phyloP scores from a whole-genome alignment of 2,113 vertebrate genomes.

The Colistium nudipinnis region DNA sequence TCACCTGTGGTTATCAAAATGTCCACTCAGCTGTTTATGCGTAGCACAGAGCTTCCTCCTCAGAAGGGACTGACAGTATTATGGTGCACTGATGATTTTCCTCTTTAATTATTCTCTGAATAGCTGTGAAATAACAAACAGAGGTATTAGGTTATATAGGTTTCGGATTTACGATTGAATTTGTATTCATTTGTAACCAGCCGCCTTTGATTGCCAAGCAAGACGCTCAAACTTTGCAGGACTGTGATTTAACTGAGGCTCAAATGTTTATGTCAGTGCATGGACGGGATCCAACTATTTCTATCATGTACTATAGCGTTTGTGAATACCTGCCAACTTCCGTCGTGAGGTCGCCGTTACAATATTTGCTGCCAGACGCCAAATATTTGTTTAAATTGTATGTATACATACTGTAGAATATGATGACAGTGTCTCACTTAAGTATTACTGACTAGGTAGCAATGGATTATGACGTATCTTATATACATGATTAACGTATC shows the following conservation, averaged over 20 bases:
- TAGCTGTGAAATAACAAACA: neutral
- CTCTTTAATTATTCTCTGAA: slow-evolving; percentile 2
- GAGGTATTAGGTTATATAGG: too few relatives aligned
- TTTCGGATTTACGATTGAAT: neutral
- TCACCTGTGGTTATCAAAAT: slow-evolving; percentile 27
- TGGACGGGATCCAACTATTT: slow-evolving; percentile 44
- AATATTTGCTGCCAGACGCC: slow-evolving; percentile 61
- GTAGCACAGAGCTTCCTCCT: neutral
- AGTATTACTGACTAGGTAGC: slow-evolving; percentile 61
- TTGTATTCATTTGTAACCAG: slow-evolving; percentile 8
- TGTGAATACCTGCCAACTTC: slow-evolving; percentile 62
- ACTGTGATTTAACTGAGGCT: slow-evolving; percentile 31
- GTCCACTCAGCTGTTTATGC: slow-evolving; percentile 9
- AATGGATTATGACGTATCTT: slow-evolving; percentile 43
- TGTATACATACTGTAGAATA: slow-evolving; percentile 65
- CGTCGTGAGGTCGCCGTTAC: slow-evolving; percentile 45
- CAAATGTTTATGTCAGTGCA: slow-evolving; percentile 7
- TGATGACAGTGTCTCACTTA: slow-evolving; percentile 33
- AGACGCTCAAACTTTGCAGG: slow-evolving; percentile 10
- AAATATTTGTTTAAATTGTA: slow-evolving; percentile 67
- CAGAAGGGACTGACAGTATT: slow-evolving; percentile 10
- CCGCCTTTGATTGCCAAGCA: slow-evolving; percentile 13
- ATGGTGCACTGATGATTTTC: slow-evolving; percentile 30
- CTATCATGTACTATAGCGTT: slow-evolving; percentile 53
- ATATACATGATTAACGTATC: slow-evolving; percentile 51